Conservation (phyloP, 2,797 vertebrate genomes). For the Cossypha dichroa region DNA sequence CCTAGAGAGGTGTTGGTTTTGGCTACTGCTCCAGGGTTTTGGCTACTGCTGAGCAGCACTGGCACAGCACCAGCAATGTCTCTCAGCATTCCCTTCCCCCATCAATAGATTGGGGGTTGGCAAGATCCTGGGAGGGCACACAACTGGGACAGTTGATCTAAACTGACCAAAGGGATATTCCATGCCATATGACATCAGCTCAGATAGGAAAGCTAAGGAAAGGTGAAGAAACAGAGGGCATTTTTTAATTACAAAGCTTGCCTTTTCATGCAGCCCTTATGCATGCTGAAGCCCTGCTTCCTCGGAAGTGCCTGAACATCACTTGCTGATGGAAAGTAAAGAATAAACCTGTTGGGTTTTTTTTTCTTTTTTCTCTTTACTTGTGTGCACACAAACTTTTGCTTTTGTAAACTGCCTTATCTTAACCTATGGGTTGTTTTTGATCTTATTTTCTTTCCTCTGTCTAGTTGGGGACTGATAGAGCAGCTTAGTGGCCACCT, state of each 20-base stretch:
- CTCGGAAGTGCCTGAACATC: neutral
- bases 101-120: neutral
- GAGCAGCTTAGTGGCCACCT: neutral
- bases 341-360: neutral
- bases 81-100: neutral
- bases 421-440: neutral
- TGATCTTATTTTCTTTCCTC: neutral
- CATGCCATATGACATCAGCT: neutral
- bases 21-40: neutral
- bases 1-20: neutral
- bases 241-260: neutral
- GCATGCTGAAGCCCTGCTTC: neutral
- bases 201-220: neutral
- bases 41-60: neutral
- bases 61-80: neutral
- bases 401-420: neutral
- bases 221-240: neutral
- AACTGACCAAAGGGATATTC: neutral
- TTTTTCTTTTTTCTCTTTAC: neutral
- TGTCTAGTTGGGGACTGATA: neutral
- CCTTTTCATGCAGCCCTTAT: fast-evolving
- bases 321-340: neutral
- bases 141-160: neutral
- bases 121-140: too few relatives aligned
- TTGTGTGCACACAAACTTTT: neutral